Conservation (phyloP, 2,888 invertebrate species). For the Gisinianus flammeolus region DNA sequence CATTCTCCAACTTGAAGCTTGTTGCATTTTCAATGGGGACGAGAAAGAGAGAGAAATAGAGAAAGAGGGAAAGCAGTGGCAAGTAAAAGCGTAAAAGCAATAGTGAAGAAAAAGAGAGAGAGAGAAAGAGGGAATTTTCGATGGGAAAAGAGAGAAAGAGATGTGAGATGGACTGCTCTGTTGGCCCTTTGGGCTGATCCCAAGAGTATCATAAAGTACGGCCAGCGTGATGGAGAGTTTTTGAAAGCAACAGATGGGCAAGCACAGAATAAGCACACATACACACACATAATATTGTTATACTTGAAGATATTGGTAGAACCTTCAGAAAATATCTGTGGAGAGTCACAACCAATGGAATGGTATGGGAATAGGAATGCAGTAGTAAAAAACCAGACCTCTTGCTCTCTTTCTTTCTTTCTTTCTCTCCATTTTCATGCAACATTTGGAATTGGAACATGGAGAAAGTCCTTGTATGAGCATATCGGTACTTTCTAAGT, state of each 20-base stretch:
- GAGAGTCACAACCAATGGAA: too few relatives aligned
- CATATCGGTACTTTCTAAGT: neutral
- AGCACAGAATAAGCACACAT: neutral
- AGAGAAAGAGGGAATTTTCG: neutral
- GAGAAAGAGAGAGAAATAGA: neutral
- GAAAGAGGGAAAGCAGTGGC: neutral
- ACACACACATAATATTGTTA: neutral
- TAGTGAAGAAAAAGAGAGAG: neutral
- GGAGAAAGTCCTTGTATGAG: neutral
- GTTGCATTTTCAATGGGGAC: conserved; percentile 29
- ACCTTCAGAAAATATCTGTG: neutral
- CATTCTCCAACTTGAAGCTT: conserved; percentile 10
- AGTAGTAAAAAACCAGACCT: neutral
- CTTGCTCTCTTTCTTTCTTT: neutral
- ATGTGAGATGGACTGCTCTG: conserved; percentile 19
- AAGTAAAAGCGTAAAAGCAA: neutral
- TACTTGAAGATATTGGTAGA: neutral
- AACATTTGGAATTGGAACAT: neutral
- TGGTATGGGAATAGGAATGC: neutral
- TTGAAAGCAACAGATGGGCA: conserved; percentile 7
- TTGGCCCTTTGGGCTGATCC: conserved; percentile 28
- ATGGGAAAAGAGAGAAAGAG: neutral
- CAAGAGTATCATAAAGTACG: conserved; percentile 36
- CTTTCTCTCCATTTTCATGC: neutral
- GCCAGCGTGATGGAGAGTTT: conserved; percentile 1